Evolutionary conservation across 2,888 invertebrate species (phyloP).

Genomic region (Chloromyia formosa): DNA sequence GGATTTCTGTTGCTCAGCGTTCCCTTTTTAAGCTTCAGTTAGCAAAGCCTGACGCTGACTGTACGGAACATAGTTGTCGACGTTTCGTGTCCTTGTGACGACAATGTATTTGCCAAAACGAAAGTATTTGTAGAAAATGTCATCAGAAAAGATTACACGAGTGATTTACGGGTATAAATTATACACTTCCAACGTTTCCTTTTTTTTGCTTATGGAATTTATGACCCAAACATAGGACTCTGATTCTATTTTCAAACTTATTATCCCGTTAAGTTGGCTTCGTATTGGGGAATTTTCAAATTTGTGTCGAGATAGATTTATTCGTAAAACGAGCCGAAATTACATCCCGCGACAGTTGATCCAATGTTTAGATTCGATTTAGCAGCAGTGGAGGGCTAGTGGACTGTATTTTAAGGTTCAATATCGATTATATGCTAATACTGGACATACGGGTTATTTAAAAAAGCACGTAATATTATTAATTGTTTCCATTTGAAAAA

Average conservation of each 20-base stretch:
- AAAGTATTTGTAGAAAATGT: constrained; percentile 41
- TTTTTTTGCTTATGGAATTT: constrained; percentile 34
- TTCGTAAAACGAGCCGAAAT: no score
- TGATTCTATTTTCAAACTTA: constrained; percentile 27
- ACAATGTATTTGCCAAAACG: constrained; percentile 24
- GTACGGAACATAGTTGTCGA: not conserved
- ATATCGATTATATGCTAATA: no score
- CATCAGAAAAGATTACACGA: constrained; percentile 48
- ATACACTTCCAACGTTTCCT: constrained; percentile 42
- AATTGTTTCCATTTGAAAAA: no score
- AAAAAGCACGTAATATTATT: no score
- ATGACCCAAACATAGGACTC: constrained; percentile 33
- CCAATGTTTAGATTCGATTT: no score
- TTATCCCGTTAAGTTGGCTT: constrained; percentile 32
- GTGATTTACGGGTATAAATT: constrained; percentile 47
- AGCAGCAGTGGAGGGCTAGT: no score
- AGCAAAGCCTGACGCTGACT: constrained; percentile 22
- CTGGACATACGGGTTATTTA: no score
- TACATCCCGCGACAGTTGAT: no score
- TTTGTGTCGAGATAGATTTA: no score
- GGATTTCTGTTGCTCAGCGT: not conserved
- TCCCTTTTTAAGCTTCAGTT: not conserved
- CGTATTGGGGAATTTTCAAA: no score
- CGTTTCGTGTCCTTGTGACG: no score
- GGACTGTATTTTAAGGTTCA: no score